These are phyloP conservation scores for Diglossa cyanea DNA, from an alignment of 2,797 vertebrate genomes.

Conservation along the genomic window DNA sequence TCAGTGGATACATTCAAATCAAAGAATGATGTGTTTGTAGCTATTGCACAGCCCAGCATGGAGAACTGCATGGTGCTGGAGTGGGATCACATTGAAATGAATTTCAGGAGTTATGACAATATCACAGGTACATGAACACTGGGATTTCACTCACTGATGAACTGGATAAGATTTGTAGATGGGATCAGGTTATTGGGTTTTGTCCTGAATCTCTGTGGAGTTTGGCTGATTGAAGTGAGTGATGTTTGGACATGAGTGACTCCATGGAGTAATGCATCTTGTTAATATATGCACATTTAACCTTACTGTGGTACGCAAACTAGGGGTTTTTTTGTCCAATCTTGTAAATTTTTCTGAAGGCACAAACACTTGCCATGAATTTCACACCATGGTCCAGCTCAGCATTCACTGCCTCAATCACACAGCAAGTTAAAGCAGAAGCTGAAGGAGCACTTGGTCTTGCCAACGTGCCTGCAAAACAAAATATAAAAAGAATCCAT, in stretches of 20 bases:
- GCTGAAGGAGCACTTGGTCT: neutral
- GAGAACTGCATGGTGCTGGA: slow-evolving; percentile 97
- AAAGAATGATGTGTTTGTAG: slow-evolving; percentile 95
- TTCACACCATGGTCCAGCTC: neutral
- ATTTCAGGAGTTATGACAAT: slow-evolving; percentile 97
- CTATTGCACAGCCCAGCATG: slow-evolving; percentile 91
- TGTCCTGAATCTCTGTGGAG: neutral
- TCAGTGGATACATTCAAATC: slow-evolving; percentile 94
- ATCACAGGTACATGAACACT: slow-evolving; percentile 86
- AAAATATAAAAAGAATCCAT: neutral
- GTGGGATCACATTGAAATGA: slow-evolving; percentile 99
- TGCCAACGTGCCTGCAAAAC: neutral
- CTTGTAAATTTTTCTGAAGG: neutral
- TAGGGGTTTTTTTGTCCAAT: neutral
- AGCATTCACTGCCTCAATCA: neutral
- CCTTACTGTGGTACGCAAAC: neutral
- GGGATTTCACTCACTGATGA: neutral
- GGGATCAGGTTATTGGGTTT: neutral
- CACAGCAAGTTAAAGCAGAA: neutral
- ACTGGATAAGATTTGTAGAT: neutral
- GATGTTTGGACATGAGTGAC: neutral
- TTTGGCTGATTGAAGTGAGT: neutral
- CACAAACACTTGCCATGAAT: neutral
- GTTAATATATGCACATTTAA: neutral
- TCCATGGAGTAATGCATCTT: neutral